A percentile compares a stretch with the other conserved stretches of the same genome.
These are phyloP conservation scores for Meloidogyne exigua DNA, from an alignment of 1,140 invertebrate genomes.

Conservation along the genomic window DNA sequence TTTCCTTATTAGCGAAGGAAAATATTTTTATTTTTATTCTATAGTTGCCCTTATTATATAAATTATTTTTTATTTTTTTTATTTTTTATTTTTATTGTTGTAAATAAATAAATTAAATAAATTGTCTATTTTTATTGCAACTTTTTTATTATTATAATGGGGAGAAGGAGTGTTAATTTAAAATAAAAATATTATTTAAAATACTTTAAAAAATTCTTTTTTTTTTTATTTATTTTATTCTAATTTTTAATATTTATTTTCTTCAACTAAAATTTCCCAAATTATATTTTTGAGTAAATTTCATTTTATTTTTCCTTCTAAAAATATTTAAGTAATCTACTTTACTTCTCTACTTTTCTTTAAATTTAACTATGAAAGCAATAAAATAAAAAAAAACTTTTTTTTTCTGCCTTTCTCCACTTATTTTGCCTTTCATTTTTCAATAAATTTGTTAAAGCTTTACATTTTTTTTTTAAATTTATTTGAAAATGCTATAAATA, in stretches of 20 bases:
- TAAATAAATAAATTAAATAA: not conserved
- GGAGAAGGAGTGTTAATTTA: no score
- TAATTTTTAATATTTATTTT: not conserved
- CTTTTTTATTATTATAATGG: no score
- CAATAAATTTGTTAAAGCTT: no score
- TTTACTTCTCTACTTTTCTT: not conserved
- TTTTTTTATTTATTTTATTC: no score
- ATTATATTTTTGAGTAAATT: not conserved
- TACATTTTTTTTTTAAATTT: no score
- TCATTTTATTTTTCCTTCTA: constrained; percentile 8
- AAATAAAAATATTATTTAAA: no score
- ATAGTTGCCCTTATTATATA: not conserved
- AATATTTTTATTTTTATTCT: constrained; percentile 2
- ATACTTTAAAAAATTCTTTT: no score
- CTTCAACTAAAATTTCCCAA: not conserved
- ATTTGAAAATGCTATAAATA: no score
- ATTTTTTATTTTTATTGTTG: not conserved
- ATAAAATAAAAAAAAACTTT: not conserved
- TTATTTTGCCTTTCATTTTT: no score
- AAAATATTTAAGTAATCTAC: not conserved
- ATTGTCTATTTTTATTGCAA: not conserved
- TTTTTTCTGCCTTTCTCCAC: not conserved
- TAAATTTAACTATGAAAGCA: not conserved
- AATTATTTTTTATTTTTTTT: not conserved
- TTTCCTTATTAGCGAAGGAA: not conserved